These are phyloP conservation scores for Carpatolechia fugitivella DNA, from an alignment of 2,888 invertebrate species.

Conservation along the genomic window DNA sequence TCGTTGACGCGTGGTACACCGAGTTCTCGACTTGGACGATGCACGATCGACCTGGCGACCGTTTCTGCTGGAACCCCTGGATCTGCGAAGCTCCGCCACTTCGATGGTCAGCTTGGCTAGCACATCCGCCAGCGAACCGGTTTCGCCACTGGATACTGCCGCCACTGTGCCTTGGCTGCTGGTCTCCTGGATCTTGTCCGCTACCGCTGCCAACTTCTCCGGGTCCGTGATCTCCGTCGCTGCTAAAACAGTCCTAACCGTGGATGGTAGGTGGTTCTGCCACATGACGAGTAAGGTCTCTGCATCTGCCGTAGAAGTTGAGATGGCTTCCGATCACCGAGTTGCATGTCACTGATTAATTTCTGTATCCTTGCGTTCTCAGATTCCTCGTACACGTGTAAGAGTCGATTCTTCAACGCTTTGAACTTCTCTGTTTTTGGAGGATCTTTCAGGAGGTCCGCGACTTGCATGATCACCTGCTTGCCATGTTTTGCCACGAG, in stretches of 20 bases:
- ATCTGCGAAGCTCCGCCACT: not conserved
- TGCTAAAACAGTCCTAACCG: constrained; percentile 20
- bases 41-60: not conserved
- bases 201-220: constrained; percentile 18
- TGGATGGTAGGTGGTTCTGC: constrained; percentile 18
- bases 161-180: not conserved
- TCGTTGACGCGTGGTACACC: not conserved
- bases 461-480: constrained; percentile 25
- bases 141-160: not conserved
- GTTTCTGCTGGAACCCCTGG: not conserved
- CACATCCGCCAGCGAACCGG: no score
- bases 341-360: constrained; percentile 19
- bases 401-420: constrained; percentile 14
- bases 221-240: constrained; percentile 11
- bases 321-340: constrained; percentile 24
- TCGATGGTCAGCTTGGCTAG: not conserved
- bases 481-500: constrained; percentile 24
- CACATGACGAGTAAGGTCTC: constrained; percentile 21
- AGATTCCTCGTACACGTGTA: constrained; percentile 22
- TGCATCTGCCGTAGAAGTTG: constrained; percentile 22
- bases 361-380: constrained; percentile 18
- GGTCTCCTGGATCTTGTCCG: constrained; percentile 18
- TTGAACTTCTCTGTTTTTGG: constrained; percentile 17
- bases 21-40: not conserved
- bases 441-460: constrained; percentile 23